Evolutionary conservation across 2,113 vertebrate species (phyloP).

Genomic region (Meles meles): DNA sequence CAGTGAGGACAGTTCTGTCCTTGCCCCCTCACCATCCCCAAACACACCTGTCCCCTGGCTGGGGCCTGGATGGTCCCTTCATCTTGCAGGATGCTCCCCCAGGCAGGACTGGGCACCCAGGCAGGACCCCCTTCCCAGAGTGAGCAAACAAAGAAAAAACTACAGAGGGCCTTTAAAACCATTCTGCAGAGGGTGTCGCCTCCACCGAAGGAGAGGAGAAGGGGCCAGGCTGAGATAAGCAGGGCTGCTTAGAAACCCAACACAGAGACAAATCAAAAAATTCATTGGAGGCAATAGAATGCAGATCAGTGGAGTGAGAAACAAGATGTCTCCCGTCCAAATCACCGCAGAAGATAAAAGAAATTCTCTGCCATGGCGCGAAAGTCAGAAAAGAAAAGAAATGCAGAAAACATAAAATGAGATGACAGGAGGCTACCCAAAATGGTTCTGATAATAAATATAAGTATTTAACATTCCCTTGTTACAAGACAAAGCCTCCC

Average conservation of each 20-base stretch:
- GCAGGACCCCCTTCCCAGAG: background rate
- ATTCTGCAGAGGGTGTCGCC: background rate
- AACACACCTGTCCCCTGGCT: background rate
- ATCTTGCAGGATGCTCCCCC: background rate
- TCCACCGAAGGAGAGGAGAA: conserved; percentile 23
- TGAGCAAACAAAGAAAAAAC: conserved; percentile 64
- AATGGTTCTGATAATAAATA: conserved; percentile 47
- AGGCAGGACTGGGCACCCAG: background rate
- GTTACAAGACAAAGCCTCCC: conserved; percentile 46
- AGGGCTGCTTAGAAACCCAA: conserved; percentile 57
- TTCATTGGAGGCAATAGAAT: conserved; percentile 44
- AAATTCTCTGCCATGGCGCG: conserved; percentile 43
- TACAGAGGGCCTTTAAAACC: conserved; percentile 50
- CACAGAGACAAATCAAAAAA: conserved; percentile 54
- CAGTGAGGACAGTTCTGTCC: background rate
- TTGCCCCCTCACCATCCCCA: background rate
- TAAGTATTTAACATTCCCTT: conserved; percentile 46
- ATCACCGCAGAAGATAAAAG: conserved; percentile 52
- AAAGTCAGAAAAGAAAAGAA: conserved; percentile 64
- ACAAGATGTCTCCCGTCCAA: conserved; percentile 68
- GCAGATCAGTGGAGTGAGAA: conserved; percentile 56
- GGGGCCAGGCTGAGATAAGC: conserved; percentile 49
- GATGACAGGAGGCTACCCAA: background rate
- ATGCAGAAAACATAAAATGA: conserved; percentile 42
- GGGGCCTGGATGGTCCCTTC: background rate